phyloP scores from a whole-genome alignment of 1,140 invertebrate species.

The Zaprionus nigranus region DNA sequence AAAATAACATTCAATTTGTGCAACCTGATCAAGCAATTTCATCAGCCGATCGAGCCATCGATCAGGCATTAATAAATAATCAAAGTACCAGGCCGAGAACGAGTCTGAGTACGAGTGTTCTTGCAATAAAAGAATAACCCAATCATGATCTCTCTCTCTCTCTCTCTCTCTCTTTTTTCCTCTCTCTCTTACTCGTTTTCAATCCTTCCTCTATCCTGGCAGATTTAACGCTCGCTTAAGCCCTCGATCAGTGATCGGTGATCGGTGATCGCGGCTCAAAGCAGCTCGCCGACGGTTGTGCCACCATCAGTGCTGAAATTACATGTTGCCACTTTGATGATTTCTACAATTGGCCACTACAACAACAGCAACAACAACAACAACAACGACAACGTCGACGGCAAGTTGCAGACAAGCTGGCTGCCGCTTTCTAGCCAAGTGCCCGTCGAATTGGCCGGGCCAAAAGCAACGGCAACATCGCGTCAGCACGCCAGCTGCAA shows the following conservation, averaged over 20 bases:
- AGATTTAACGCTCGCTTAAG: conserved; percentile 77
- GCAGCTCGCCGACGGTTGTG: conserved; percentile 54
- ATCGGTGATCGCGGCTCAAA: conserved; percentile 55
- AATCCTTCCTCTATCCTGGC: neutral
- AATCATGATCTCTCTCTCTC: conserved; percentile 61
- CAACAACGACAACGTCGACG: conserved; percentile 31
- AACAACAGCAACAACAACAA: conserved; percentile 49
- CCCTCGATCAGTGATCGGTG: conserved; percentile 37
- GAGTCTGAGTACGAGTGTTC: conserved; percentile 26
- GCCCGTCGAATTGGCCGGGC: conserved; percentile 30
- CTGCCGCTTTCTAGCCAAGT: conserved; percentile 61
- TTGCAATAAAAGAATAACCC: conserved; percentile 51
- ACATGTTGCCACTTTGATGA: conserved; percentile 74
- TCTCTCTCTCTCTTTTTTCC: conserved; percentile 1
- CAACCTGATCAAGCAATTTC: conserved; percentile 78
- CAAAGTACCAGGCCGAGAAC: conserved; percentile 32
- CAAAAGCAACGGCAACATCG: conserved; percentile 34
- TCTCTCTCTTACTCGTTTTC: neutral
- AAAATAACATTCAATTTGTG: conserved; percentile 84
- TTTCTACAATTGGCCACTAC: conserved; percentile 76
- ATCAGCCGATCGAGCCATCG: conserved; percentile 45
- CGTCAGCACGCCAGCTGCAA: conserved; percentile 15
- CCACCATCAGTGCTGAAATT: conserved; percentile 66
- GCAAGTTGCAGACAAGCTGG: conserved; percentile 68
- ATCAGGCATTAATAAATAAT: conserved; percentile 66